phyloP scores from a whole-genome alignment of 2,797 vertebrate species.

The Sarcophilus harrisii region DNA sequence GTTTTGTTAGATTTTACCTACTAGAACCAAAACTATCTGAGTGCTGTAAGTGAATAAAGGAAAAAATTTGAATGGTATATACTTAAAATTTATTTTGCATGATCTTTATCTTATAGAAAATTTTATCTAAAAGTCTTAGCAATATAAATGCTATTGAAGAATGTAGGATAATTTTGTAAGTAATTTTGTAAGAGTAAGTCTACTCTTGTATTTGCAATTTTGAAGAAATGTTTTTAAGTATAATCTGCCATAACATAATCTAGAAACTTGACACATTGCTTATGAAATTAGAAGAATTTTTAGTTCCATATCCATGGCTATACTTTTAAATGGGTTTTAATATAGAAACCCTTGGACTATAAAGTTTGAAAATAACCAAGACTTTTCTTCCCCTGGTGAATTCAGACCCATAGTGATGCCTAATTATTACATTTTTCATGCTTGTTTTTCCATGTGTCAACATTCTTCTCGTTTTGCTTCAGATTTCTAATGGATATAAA shows the following conservation, averaged over 20 bases:
- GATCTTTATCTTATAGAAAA: conserved; percentile 25
- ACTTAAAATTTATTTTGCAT: conserved; percentile 13
- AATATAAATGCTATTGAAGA: background rate
- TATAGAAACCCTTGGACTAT: conserved; percentile 26
- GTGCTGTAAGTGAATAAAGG: conserved; percentile 44
- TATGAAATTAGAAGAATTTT: conserved; percentile 46
- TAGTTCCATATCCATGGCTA: conserved; percentile 10
- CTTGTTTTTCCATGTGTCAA: background rate
- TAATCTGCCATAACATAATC: conserved; percentile 28
- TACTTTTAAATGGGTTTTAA: conserved; percentile 40
- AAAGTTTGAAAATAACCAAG: conserved; percentile 53
- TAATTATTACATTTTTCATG: conserved; percentile 50
- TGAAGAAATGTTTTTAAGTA: conserved; percentile 18
- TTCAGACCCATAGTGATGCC: conserved; percentile 32
- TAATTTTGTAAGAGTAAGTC: too few relatives aligned
- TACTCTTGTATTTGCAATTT: conserved; percentile 41
- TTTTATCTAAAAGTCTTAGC: background rate
- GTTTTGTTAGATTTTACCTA: conserved; percentile 14
- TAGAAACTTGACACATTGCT: conserved; percentile 46
- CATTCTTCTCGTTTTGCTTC: conserved; percentile 38
- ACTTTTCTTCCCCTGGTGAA: conserved; percentile 18
- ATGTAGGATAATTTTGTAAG: conserved; percentile 30
- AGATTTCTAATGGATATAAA: conserved; percentile 58
- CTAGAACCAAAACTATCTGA: conserved; percentile 25
- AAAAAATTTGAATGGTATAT: conserved; percentile 35